Base-by-base conservation (phyloP, 2,113 vertebrate genomes). In the Nothocercus julius region DNA sequence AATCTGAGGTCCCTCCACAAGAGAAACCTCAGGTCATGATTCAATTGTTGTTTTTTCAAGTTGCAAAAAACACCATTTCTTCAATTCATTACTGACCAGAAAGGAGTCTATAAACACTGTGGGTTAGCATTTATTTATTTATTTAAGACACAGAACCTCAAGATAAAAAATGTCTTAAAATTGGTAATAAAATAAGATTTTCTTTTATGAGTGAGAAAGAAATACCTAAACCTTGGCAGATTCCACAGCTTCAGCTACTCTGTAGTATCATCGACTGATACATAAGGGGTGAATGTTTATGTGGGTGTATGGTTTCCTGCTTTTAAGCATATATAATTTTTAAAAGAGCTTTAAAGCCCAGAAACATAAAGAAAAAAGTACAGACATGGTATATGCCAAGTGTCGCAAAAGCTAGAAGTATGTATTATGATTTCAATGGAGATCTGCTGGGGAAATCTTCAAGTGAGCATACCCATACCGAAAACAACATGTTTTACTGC, bases 231-330 rank as follows among this genome's bases (percentile, higher is more conserved):
- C 3, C 7, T 14, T 3, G 1, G 9, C 40, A 69, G 20, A 63
- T 68, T 88, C 82, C 36, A 82, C 19, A 72, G n/a, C 5, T 76
- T 72, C 49, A 7, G 11, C 30, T 80, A 47, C 13, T 54, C 27
- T 77, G 9, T 51, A 28, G 4, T 76, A 42, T 44, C 24, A 83
- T 17, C 13, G 61, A 24, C 3, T 0, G 2, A 66, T 69, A 21
- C 61, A 42, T 42, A 64, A 51, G 8, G 5, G 3, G 47, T 42
- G 69, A 42, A 72, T 56, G 58, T 25, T 24, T 14, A 62, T 1
- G 1, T 25, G 51, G 28, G 10, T 2, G 0, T 58, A 19, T 32
- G 12, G 5, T 62, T 86, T 91, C 44, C 68, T 73, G 38, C 0
- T 3, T 56, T 69, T 38, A 61, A 8, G 8, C 83, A 36, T 4